Percentiles rank a stretch among this genome's conserved stretches.
phyloP scores from a whole-genome alignment of 2,797 vertebrate species.

The Argya squamiceps region DNA sequence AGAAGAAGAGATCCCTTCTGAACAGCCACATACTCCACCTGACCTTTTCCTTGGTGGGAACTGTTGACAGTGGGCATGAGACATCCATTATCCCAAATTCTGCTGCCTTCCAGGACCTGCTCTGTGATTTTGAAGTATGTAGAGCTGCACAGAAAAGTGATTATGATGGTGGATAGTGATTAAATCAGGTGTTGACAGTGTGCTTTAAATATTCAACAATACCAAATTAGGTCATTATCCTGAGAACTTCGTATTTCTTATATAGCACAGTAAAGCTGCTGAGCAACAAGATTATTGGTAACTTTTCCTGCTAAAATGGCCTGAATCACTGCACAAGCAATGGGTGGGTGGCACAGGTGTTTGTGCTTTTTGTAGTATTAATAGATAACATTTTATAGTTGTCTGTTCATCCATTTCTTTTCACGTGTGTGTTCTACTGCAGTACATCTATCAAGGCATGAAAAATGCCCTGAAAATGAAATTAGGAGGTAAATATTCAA shows the following conservation, averaged over 20 bases:
- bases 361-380: neutral
- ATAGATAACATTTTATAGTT: neutral
- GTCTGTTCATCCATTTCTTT: neutral
- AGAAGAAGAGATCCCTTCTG: constrained; percentile 94
- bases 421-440: neutral
- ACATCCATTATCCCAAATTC: constrained; percentile 99
- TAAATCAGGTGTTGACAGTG: neutral
- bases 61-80: constrained; percentile 96
- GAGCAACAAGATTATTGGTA: neutral
- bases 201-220: neutral
- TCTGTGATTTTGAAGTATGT: constrained; percentile 95
- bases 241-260: neutral
- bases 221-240: neutral
- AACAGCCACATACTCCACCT: constrained; percentile 99
- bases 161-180: neutral
- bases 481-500: neutral
- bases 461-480: neutral
- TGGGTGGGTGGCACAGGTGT: neutral
- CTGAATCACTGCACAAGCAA: neutral
- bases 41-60: constrained; percentile 97
- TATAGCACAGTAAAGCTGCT: neutral
- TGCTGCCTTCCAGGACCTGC: constrained; percentile 96
- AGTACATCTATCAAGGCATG: neutral
- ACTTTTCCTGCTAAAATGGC: neutral
- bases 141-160: neutral